Evolutionary conservation across 92 coral and sea anemone genomes (phyloP).

Genomic region (Parazoanthus swiftii): DNA sequence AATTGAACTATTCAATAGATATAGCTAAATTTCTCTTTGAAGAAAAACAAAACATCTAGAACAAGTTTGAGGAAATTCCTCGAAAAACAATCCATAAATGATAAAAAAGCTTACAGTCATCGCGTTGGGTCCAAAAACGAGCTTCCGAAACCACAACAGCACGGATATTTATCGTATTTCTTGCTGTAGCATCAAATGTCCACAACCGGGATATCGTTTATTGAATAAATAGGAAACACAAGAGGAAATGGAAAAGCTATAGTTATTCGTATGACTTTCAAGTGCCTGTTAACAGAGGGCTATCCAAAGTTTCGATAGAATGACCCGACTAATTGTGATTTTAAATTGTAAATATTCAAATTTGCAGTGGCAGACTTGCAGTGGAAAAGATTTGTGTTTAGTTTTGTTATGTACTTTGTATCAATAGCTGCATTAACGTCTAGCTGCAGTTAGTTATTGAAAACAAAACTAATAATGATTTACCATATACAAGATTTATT

Average conservation of each 20-base stretch:
- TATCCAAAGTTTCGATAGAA: slow-evolving; percentile 21
- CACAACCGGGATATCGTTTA: not conserved
- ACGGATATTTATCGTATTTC: not conserved
- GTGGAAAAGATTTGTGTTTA: slow-evolving; percentile 5
- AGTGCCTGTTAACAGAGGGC: slow-evolving; percentile 19
- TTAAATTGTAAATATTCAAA: not conserved
- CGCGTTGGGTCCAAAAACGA: slow-evolving; percentile 4
- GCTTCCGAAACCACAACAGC: not conserved
- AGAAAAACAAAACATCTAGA: not conserved
- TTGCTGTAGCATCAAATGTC: not conserved
- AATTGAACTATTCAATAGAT: not conserved
- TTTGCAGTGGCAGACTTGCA: not conserved
- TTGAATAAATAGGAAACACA: slow-evolving; percentile 13
- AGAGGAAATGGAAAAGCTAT: slow-evolving; percentile 1
- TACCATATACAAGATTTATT: not conserved
- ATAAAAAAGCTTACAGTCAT: not conserved
- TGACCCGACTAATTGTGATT: not conserved
- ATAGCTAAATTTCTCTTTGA: not conserved
- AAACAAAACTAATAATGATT: not conserved
- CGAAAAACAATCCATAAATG: not conserved
- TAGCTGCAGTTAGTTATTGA: slow-evolving; percentile 4
- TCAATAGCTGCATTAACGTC: not conserved
- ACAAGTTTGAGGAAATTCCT: not conserved
- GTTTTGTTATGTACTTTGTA: slow-evolving; percentile 5
- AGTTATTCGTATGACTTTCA: slow-evolving; percentile 14